A percentile compares a stretch with the other conserved stretches of the same genome.
Evolutionary conservation across 2,888 invertebrate species (phyloP).

Genomic region (Euphydryas editha): DNA sequence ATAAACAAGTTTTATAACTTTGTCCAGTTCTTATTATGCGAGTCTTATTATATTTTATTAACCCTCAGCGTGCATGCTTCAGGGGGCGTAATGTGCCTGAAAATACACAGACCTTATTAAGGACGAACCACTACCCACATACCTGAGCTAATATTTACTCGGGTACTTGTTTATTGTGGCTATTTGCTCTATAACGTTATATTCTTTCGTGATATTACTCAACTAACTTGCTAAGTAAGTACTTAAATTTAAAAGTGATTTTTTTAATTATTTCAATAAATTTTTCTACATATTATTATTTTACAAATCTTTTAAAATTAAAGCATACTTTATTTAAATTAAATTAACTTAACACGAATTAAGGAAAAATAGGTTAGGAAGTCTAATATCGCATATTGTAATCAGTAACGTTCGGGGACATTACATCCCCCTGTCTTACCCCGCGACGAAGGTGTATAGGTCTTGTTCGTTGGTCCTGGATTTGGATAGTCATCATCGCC

Average conservation of each 20-base stretch:
- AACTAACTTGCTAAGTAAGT: not conserved
- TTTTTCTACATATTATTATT: too few species aligned
- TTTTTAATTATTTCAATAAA: too few species aligned
- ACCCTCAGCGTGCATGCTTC: slow-evolving; percentile 61
- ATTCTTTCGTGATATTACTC: slow-evolving; percentile 30
- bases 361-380: too few species aligned
- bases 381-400: too few species aligned
- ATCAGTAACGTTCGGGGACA: too few species aligned
- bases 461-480: too few species aligned
- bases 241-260: not conserved
- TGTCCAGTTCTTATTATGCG: slow-evolving; percentile 63
- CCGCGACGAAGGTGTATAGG: too few species aligned
- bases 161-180: slow-evolving; percentile 44
- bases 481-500: too few species aligned
- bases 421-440: too few species aligned
- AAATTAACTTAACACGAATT: too few species aligned
- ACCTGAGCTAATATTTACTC: slow-evolving; percentile 60
- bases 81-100: slow-evolving; percentile 65
- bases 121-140: slow-evolving; percentile 53
- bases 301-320: too few species aligned
- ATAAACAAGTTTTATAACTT: slow-evolving; percentile 28
- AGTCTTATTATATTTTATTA: slow-evolving; percentile 81
- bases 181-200: slow-evolving; percentile 43
- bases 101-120: slow-evolving; percentile 68
- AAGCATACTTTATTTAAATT: too few species aligned